These are phyloP conservation scores for Emys orbicularis DNA, from an alignment of 2,797 vertebrate genomes.

Conservation along the genomic window DNA sequence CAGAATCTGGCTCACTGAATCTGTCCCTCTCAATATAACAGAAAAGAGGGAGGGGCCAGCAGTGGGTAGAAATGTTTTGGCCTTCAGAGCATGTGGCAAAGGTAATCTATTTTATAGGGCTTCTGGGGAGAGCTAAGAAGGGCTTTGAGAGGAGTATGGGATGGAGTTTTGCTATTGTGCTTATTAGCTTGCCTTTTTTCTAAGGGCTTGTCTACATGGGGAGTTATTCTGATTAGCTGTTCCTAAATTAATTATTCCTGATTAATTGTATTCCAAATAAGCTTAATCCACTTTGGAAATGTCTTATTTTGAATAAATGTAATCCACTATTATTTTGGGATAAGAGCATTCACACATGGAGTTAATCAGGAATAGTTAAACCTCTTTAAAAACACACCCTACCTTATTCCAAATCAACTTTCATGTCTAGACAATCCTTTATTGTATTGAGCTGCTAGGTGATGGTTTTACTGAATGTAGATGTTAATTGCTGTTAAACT, in stretches of 20 bases:
- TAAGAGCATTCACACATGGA: neutral
- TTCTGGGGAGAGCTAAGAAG: neutral
- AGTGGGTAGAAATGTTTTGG: neutral
- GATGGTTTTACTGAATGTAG: neutral
- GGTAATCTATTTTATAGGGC: neutral
- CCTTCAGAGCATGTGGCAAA: conserved; percentile 10
- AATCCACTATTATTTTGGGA: neutral
- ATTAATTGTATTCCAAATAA: neutral
- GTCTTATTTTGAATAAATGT: too few species aligned
- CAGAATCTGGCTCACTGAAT: neutral
- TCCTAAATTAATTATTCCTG: neutral
- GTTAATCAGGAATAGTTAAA: neutral
- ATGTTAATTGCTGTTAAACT: conserved; percentile 22
- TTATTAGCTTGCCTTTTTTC: conserved; percentile 1
- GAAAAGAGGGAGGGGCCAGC: neutral
- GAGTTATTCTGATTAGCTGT: neutral
- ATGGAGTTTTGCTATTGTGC: neutral
- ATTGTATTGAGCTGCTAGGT: neutral
- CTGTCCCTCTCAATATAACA: neutral
- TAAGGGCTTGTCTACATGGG: neutral
- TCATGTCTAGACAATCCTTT: neutral
- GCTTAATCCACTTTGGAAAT: neutral
- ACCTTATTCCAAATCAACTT: neutral
- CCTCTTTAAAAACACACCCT: neutral
- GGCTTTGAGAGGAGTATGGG: neutral